Base-by-base conservation (phyloP, 2,888 invertebrate genomes). In the Latrodectus elegans region DNA sequence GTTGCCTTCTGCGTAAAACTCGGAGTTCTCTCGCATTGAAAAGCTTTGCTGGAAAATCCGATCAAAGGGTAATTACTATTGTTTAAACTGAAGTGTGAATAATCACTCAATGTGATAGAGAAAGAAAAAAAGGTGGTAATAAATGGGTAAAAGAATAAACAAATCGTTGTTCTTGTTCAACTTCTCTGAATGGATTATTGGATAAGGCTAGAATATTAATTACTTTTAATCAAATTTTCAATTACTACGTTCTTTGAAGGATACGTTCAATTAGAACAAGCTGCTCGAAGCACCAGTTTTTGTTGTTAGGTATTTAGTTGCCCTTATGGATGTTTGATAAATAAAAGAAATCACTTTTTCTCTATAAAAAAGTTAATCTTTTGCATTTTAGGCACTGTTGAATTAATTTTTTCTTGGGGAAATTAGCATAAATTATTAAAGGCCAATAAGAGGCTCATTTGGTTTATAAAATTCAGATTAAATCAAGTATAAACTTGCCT, bases 21-120 rank as follows among this genome's bases (percentile, higher is more conserved):
- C 53, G 26, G 52, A 67, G 73, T 73, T 38, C 38, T 38, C 60
- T 60, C 51, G 52, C 52, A 55, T 53, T 55, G 70, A 71, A 76
- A 71, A 71, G 68, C 71, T 71, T 76, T 76, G 53, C 38, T 15
- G 51, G 64, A 76, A 64, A 71, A 83, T 70, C 78, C 67, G 74
- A 79, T 74, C 79, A 84, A 84, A 84, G 51, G 55, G 79, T 84
- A 84, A 84, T 84, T 84, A 84, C 74, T 79, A 84, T 79, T 84
- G 84, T 68, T 79, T 74, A 84, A 79, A 79, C 68, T 79, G 79
- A 84, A 83, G 76, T 76, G 75, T 76, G 83, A 76, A 76, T 71
- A 83, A 83, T 83, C 83, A 83, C 83, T 83, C 51, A 51, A n/a
- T 8, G 22, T 52, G 51, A 51, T 74, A 71, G 76, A 76, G 60